Percentiles rank a stretch among this genome's conserved stretches.
Conservation (phyloP, 1,140 invertebrate species). For the Eufriesea mexicana region DNA sequence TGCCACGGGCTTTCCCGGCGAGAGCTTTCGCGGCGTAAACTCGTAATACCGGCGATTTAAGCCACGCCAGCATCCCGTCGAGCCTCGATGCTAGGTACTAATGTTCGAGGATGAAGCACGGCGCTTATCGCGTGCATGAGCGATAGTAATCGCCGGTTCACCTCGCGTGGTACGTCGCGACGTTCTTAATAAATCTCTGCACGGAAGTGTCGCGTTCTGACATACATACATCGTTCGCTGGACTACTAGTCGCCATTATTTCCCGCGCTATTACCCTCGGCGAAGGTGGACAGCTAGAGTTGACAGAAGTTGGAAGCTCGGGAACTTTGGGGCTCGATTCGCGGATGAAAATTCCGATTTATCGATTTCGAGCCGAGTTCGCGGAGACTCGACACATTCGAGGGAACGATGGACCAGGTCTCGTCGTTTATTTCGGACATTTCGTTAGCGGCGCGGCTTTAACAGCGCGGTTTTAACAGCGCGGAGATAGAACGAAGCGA, state of each 20-base stretch:
- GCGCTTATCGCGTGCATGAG: background rate
- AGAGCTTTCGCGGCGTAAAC: conserved; percentile 15
- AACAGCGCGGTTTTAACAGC: no score
- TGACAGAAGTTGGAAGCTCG: background rate
- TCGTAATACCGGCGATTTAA: conserved; percentile 33
- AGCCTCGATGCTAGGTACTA: background rate
- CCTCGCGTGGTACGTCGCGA: background rate
- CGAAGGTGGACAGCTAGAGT: background rate
- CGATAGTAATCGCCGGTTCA: background rate
- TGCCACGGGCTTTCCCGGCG: background rate
- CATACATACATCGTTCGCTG: background rate
- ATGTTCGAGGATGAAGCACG: background rate
- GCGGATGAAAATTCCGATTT: background rate
- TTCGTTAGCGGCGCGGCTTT: no score
- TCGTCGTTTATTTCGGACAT: no score
- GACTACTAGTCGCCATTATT: background rate
- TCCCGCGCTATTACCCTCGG: background rate
- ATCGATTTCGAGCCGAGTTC: background rate
- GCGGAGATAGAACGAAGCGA: background rate
- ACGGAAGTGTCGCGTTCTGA: background rate
- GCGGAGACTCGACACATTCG: no score
- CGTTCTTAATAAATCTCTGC: background rate
- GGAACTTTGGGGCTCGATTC: background rate
- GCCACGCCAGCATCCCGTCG: background rate
- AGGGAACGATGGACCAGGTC: no score